These are phyloP conservation scores for Mormyrops boulengeri DNA, from an alignment of 2,797 vertebrate species.

Conservation along the genomic window DNA sequence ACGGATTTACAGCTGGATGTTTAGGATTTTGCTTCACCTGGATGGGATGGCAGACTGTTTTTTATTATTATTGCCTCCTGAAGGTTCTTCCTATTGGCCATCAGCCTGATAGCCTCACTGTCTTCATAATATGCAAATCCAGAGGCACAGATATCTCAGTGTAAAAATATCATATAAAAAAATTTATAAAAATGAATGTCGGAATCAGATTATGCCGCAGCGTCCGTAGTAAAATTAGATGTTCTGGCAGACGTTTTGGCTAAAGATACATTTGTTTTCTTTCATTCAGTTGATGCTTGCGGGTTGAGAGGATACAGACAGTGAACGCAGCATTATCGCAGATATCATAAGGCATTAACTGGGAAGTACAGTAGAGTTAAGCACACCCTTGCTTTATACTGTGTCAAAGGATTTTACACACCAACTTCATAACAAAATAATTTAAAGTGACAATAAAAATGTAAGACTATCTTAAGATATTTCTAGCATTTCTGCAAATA, in stretches of 20 bases:
- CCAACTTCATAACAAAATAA: neutral
- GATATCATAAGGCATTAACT: neutral
- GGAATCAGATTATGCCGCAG: neutral
- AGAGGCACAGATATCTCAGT: neutral
- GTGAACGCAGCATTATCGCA: neutral
- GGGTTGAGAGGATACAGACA: neutral
- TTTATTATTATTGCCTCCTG: neutral
- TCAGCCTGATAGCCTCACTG: neutral
- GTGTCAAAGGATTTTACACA: neutral
- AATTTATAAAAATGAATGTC: neutral
- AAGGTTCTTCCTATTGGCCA: neutral
- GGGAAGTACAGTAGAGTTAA: neutral
- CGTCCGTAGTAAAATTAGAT: neutral
- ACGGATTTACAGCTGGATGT: neutral
- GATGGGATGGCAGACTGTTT: neutral
- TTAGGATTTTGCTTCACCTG: neutral
- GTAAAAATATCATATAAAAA: neutral
- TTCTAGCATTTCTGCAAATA: neutral
- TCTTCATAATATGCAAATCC: slow-evolving; percentile 1
- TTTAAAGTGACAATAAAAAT: neutral
- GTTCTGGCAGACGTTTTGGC: neutral
- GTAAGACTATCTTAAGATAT: neutral
- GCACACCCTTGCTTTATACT: neutral
- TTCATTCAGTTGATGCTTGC: neutral
- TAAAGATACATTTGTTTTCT: neutral